Evolutionary conservation across 2,113 vertebrate species (phyloP).

Genomic region (Uria lomvia): DNA sequence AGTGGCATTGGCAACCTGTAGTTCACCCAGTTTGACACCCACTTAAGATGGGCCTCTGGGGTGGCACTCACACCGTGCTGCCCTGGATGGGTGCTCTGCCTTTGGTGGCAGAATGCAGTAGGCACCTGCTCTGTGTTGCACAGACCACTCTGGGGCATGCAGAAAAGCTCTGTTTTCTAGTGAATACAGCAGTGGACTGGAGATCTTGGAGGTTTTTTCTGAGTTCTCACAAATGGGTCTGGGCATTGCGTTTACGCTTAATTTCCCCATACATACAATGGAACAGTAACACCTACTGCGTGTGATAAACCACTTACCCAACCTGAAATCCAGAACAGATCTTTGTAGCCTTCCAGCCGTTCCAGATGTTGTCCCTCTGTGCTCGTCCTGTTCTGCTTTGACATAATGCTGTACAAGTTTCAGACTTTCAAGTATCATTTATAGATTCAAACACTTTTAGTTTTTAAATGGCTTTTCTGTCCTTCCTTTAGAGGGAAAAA

Average conservation of each 20-base stretch:
- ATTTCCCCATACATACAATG: neutral
- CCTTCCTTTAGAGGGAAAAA: slow-evolving; percentile 10
- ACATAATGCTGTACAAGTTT: neutral
- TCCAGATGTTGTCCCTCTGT: neutral
- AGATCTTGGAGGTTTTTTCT: neutral
- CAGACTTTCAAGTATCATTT: neutral
- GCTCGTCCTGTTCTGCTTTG: neutral
- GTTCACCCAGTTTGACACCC: neutral
- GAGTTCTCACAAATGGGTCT: neutral
- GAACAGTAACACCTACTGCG: neutral
- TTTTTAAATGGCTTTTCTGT: slow-evolving; percentile 17
- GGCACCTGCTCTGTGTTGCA: neutral
- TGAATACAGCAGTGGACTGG: neutral
- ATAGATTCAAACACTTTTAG: neutral
- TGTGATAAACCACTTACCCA: neutral
- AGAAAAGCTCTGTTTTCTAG: neutral
- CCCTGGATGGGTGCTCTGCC: neutral
- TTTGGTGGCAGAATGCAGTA: neutral
- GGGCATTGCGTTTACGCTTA: neutral
- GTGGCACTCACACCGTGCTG: neutral
- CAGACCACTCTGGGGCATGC: neutral
- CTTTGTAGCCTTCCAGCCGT: neutral
- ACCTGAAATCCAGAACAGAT: neutral
- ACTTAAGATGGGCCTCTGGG: too few relatives aligned
- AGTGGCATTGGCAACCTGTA: neutral